Base-by-base conservation (phyloP, 2,888 invertebrate genomes). In the Tachystola acroxantha region DNA sequence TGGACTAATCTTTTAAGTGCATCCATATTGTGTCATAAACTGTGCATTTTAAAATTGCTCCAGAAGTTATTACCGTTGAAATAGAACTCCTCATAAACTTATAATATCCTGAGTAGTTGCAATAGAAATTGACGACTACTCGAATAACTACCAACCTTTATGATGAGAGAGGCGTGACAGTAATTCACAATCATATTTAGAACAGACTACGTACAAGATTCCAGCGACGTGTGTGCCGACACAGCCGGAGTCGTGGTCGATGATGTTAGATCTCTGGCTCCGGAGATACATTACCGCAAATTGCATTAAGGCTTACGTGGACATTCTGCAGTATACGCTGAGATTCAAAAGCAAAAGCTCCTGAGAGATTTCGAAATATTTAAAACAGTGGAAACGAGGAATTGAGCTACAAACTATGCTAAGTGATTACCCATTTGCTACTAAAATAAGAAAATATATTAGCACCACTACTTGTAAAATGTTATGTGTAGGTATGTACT, bases 301-400 rank as follows among this genome's bases (percentile, higher is more conserved):
- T 80, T 80, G 77, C 76, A 80, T 81, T 77, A 81, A 60, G 64
- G 65, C 64, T 69, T 68, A 68, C 66, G 56, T 63, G 57, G 63
- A 67, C 68, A 66, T 59, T 44, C 40, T 48, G 49, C 40, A 74
- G 77, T 70, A 71, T 57, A 73, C 39, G 37, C 25, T 38, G 51
- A 61, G 44, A 42, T 36, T 30, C 25, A 27, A 53, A 39, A 29
- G 51, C 39, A 53, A 49, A 2, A n/a, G n/a, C n/a, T n/a, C n/a
- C n/a, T n/a, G n/a, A n/a, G n/a, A n/a, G n/a, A n/a, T n/a, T n/a
- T n/a, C n/a, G n/a, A n/a, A n/a, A n/a, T n/a, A n/a, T n/a, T n/a
- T n/a, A n/a, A n/a, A n/a, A n/a, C n/a, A n/a, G n/a, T n/a, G n/a
- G n/a, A n/a, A n/a, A n/a, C n/a, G n/a, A n/a, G n/a, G n/a, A n/a